Evolutionary conservation across 1,140 invertebrate genomes (phyloP).

Genomic region (Lordiphosa stackelbergi): DNA sequence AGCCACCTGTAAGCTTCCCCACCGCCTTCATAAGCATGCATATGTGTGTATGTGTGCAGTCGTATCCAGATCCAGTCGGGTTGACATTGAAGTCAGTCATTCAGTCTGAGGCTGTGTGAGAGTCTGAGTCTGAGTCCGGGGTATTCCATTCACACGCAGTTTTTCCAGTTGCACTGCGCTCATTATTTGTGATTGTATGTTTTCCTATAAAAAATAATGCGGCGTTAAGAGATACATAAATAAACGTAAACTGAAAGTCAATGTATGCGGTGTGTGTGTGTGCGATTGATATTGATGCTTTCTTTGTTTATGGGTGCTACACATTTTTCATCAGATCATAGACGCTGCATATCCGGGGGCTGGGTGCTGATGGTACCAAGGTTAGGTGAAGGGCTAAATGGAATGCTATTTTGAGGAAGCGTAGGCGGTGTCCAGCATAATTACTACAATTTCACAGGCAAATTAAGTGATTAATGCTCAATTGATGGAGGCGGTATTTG

Average conservation of each 20-base stretch:
- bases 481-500: background rate
- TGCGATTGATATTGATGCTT: no score
- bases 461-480: conserved; percentile 13
- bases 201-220: no score
- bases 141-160: conserved; percentile 47
- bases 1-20: background rate
- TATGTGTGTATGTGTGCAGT: conserved; percentile 6
- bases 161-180: conserved; percentile 43
- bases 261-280: no score
- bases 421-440: conserved; percentile 31
- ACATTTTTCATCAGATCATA: no score
- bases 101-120: conserved; percentile 9
- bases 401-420: conserved; percentile 37
- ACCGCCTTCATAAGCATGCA: background rate
- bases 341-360: no score
- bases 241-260: no score
- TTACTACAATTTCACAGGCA: background rate
- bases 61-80: conserved; percentile 9
- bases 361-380: conserved; percentile 20
- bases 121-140: conserved; percentile 19
- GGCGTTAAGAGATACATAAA: no score
- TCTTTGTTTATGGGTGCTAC: no score
- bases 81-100: conserved; percentile 52
- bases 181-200: conserved; percentile 13
- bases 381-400: conserved; percentile 37